Evolutionary conservation across 1,140 invertebrate species (phyloP), one percentile per base, ranked within the genome.

Genomic region (Drosophila hydei): DNA sequence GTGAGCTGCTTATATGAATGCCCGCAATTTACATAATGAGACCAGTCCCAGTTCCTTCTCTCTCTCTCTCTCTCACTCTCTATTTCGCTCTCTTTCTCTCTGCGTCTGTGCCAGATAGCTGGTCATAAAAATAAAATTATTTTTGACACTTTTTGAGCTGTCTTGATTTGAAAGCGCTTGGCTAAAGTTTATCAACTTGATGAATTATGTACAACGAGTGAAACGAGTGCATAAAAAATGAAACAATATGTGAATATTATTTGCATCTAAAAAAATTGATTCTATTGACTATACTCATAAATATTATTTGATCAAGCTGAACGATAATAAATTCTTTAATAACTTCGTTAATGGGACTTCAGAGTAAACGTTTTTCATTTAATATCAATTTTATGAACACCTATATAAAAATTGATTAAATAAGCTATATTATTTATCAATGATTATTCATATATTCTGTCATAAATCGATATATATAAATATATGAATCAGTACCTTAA

Each of bases 21-120:
- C 87, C 75, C 78, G 84, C 79, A 88, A 88, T 88, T 88, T 88
- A 76, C 84, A 87, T 88, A 87, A 88, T 87, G 83, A 87, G 73
- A 56, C 36, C 36, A 52, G 8, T 14, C 25, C 45, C 45, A 74
- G 55, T 60, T 4, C 38, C 38, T 70, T 43, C 40, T 63, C 67
- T 55, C 63, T 68, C 48, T 64, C 72, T 50, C 56, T 51, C 55
- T 55, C 12, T 30, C 21, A 30, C 25, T 33, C 27, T 62, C 40
- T 33, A 12, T 23, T n/a, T 42, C 18, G 42, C n/a, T 48, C 40
- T 12, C n/a, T 36, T 9, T 71, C 51, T 33, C 25, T 52, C 47
- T 52, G 25, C 48, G 36, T 12, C 2, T 16, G 21, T 40, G 48
- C 16, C 45, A 51, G 59, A 71, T 71, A 69, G 59, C 65, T 67